Conservation (phyloP, 2,888 invertebrate species). For the Pelosia muscerda region DNA sequence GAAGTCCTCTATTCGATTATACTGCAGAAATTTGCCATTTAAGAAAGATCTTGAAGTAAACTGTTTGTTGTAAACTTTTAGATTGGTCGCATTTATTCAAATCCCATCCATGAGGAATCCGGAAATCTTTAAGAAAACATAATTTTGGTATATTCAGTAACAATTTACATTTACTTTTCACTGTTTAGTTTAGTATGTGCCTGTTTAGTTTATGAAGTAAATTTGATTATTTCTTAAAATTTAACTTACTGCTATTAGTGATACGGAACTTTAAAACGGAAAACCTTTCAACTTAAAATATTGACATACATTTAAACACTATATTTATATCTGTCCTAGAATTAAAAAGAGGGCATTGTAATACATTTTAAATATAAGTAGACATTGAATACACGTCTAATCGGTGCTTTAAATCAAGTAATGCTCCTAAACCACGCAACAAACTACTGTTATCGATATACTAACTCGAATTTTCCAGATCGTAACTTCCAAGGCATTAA, state of each 20-base stretch:
- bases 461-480: not conserved
- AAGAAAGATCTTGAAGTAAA: no score
- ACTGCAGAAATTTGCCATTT: no score
- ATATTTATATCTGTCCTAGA: not conserved
- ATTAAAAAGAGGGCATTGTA: not conserved
- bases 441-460: conserved; percentile 4
- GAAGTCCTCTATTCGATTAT: no score
- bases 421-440: not conserved
- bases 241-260: no score
- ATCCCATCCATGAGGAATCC: no score
- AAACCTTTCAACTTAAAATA: not conserved
- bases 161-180: no score
- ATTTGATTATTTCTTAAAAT: not conserved
- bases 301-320: not conserved
- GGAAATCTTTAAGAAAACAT: no score
- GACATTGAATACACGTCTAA: not conserved
- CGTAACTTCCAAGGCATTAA: not conserved
- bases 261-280: no score
- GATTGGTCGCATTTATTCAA: no score
- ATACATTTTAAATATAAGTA: not conserved
- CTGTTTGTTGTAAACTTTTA: no score
- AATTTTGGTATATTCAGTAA: no score
- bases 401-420: conserved; percentile 4
- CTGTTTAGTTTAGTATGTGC: no score
- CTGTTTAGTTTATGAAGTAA: not conserved